Conservation (phyloP, 2,113 vertebrate genomes). For the Laterallus jamaicensis region DNA sequence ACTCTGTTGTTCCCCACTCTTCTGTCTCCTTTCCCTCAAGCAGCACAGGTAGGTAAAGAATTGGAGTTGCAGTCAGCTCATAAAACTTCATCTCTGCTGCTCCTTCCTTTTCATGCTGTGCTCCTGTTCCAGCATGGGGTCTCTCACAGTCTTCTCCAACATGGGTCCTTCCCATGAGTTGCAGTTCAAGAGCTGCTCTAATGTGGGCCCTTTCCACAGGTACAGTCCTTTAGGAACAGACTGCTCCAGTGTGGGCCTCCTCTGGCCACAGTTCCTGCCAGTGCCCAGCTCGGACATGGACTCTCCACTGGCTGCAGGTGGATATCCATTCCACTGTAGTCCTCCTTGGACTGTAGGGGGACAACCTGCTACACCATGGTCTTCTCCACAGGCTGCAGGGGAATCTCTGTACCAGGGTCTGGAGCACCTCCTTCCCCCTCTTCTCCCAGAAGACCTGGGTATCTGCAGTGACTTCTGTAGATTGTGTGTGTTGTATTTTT, state of each 20-base stretch:
- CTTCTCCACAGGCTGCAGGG: background rate
- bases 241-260: no score
- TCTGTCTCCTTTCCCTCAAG: background rate
- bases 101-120: background rate
- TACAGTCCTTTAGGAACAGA: no score
- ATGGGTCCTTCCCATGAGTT: background rate
- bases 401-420: background rate
- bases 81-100: background rate
- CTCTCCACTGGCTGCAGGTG: background rate
- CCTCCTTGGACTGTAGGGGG: background rate
- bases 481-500: no score
- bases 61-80: background rate
- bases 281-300: background rate
- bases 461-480: background rate
- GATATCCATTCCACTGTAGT: background rate
- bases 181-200: background rate
- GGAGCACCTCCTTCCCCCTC: background rate
- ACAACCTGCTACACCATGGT: background rate
- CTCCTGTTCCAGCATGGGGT: background rate
- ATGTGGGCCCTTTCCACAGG: no score
- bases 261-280: background rate
- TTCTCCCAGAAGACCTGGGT: background rate
- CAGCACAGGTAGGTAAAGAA: fast-evolving
- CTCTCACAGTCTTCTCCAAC: background rate
- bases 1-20: background rate